Conservation (phyloP, 2,113 vertebrate species). For the Hypanus sabinus region DNA sequence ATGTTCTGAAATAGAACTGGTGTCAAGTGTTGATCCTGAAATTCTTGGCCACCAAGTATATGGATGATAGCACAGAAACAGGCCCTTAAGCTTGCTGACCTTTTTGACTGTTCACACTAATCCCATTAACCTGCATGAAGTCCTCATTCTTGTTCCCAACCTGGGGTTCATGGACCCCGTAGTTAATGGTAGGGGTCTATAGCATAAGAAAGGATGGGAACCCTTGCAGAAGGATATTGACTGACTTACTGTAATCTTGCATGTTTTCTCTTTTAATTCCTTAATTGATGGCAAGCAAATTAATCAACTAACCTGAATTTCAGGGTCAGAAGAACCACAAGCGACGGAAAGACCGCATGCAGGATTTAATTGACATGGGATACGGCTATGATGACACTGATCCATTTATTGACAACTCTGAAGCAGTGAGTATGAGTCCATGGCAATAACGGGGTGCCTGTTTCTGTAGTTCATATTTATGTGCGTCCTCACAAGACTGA, state of each 20-base stretch:
- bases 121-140: too few relatives aligned
- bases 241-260: not conserved
- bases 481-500: not conserved
- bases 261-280: not conserved
- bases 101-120: too few relatives aligned
- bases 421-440: slow-evolving; percentile 74
- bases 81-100: too few relatives aligned
- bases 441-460: not conserved
- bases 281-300: not conserved
- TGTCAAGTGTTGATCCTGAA: not conserved
- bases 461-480: not conserved
- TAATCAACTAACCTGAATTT: not conserved
- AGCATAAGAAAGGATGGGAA: too few relatives aligned
- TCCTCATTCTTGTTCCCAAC: too few relatives aligned
- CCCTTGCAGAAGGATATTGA: not conserved
- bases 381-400: slow-evolving; percentile 94
- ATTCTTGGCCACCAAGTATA: not conserved
- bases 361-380: slow-evolving; percentile 96
- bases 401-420: slow-evolving; percentile 97
- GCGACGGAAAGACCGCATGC: slow-evolving; percentile 87
- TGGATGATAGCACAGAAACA: not conserved
- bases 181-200: too few relatives aligned
- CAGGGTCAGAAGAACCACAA: slow-evolving; percentile 73
- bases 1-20: not conserved
- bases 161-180: too few relatives aligned